These are phyloP conservation scores for Amphimallon solstitiale DNA, from an alignment of 2,888 invertebrate species.

Conservation along the genomic window DNA sequence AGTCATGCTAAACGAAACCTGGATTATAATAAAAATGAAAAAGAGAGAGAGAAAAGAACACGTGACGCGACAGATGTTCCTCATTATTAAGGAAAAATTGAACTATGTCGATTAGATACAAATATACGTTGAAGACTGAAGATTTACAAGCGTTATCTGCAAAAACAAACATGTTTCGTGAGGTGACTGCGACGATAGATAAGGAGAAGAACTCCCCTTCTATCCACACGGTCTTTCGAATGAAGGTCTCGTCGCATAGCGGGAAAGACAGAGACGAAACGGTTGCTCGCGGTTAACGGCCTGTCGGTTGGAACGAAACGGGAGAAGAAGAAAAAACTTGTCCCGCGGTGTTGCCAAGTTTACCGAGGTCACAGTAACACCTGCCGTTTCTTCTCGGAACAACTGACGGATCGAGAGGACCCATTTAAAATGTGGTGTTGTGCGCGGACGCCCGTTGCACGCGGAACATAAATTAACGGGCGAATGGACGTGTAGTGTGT, in stretches of 20 bases:
- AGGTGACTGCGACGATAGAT: constrained; percentile 30
- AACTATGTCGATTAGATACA: constrained; percentile 13
- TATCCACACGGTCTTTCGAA: neutral
- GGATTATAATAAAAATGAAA: neutral
- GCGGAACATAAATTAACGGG: constrained; percentile 2
- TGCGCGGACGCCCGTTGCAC: constrained; percentile 9
- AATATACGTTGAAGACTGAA: neutral
- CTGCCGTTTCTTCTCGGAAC: constrained; percentile 37
- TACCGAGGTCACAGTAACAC: constrained; percentile 40
- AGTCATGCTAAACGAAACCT: neutral
- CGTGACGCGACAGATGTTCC: constrained; percentile 24
- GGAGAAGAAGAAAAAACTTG: constrained; percentile 17
- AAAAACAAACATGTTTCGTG: constrained; percentile 17
- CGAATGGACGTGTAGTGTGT: constrained; percentile 8
- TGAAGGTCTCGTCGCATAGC: neutral
- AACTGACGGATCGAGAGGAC: constrained; percentile 29
- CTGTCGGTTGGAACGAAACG: constrained; percentile 25
- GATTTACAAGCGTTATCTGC: constrained; percentile 20
- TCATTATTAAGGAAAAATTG: constrained; percentile 4
- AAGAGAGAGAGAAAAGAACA: constrained; percentile 11
- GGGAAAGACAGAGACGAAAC: constrained; percentile 7
- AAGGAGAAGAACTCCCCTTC: constrained; percentile 19
- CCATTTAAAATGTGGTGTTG: constrained; percentile 8
- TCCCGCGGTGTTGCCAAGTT: constrained; percentile 37
- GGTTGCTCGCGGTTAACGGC: constrained; percentile 30